phyloP scores from a whole-genome alignment of 2,797 vertebrate species.

The Buphagus erythrorhynchus region DNA sequence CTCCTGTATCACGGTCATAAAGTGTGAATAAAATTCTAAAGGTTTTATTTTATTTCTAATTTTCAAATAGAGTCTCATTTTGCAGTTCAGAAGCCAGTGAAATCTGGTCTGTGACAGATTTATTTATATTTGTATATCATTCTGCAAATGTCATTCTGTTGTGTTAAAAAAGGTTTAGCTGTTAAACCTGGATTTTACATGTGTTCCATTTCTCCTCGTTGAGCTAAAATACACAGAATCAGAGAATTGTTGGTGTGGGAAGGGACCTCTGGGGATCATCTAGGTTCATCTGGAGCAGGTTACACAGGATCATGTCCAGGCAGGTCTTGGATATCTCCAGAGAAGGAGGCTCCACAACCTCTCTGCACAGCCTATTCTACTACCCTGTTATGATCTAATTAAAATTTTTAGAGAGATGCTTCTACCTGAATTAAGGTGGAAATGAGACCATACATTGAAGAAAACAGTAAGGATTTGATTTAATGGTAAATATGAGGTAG shows the following conservation, averaged over 20 bases:
- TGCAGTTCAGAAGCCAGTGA: not conserved
- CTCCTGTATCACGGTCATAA: not conserved
- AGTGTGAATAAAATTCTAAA: not conserved
- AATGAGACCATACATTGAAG: not conserved
- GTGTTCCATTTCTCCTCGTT: not conserved
- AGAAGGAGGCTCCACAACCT: not conserved
- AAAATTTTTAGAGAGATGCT: not conserved
- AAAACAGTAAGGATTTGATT: not conserved
- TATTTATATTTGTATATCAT: not conserved
- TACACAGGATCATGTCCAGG: accelerated
- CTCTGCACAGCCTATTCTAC: not conserved
- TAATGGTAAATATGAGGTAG: not conserved
- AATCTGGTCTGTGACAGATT: not conserved
- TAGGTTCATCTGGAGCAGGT: not conserved
- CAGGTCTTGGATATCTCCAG: not conserved
- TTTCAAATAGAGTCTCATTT: not conserved
- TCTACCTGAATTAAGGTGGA: not conserved
- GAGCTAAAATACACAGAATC: not conserved
- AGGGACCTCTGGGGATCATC: not conserved
- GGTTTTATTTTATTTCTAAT: not conserved
- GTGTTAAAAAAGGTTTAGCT: not conserved
- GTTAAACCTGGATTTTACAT: not conserved
- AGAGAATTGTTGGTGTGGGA: not conserved
- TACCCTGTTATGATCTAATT: not conserved
- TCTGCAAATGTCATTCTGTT: not conserved